Evolutionary conservation across 2,888 invertebrate genomes (phyloP).

Genomic region (Antheraea yamamai): DNA sequence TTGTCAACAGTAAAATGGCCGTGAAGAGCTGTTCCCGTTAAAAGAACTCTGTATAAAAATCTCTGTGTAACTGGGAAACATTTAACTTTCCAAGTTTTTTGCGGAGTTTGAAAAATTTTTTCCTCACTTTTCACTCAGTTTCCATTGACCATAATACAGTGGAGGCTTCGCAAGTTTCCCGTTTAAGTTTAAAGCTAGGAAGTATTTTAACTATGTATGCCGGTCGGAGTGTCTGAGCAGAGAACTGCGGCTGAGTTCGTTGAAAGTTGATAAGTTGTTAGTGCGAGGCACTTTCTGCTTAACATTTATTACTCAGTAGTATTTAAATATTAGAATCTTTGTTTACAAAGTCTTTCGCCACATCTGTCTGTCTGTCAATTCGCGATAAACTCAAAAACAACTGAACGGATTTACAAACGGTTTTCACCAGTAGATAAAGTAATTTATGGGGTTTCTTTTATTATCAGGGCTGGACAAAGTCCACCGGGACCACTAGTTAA

Average conservation of each 20-base stretch:
- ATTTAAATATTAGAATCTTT: not conserved
- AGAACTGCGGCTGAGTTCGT: conserved; percentile 18
- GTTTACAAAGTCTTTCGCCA: too few species aligned
- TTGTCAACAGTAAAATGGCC: conserved; percentile 45
- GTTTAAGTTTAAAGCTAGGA: conserved; percentile 51
- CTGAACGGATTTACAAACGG: too few species aligned
- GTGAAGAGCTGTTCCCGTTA: conserved; percentile 38
- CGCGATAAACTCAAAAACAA: too few species aligned
- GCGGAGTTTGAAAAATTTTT: conserved; percentile 49
- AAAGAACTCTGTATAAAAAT: conserved; percentile 48
- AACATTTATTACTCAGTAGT: conserved; percentile 4
- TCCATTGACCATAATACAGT: conserved; percentile 60
- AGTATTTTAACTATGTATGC: conserved; percentile 52
- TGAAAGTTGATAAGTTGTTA: conserved; percentile 18
- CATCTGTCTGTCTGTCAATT: too few species aligned
- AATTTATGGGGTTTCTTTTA: too few species aligned
- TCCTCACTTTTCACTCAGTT: conserved; percentile 50
- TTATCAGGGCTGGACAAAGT: too few species aligned
- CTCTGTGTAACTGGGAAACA: conserved; percentile 51
- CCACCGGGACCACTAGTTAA: too few species aligned
- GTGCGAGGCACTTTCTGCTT: conserved; percentile 12
- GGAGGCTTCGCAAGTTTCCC: conserved; percentile 50
- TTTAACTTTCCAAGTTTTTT: conserved; percentile 60
- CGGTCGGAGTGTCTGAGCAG: conserved; percentile 37
- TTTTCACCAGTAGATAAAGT: too few species aligned